Evolutionary conservation across 2,797 vertebrate genomes (phyloP).

Genomic region (Chelon auratus): DNA sequence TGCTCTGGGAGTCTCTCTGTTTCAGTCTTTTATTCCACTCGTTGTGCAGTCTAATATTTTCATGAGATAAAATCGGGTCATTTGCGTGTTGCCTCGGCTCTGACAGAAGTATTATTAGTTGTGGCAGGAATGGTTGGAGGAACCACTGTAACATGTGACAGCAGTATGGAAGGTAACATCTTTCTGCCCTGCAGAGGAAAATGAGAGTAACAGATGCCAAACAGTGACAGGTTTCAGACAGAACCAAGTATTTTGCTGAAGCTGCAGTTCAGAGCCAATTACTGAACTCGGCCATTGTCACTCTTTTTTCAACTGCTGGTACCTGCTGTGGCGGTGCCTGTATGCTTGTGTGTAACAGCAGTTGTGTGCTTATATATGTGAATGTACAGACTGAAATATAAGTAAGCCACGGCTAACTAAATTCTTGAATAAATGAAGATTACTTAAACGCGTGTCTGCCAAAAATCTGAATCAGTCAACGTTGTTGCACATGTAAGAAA

Average conservation of each 20-base stretch:
- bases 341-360: neutral
- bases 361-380: constrained; percentile 17
- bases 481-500: neutral
- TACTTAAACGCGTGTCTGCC: neutral
- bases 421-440: neutral
- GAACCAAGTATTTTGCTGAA: constrained; percentile 71
- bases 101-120: constrained; percentile 70
- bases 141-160: constrained; percentile 60
- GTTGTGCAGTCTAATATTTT: constrained; percentile 37
- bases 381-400: constrained; percentile 5
- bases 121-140: constrained; percentile 38
- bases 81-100: constrained; percentile 37
- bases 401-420: neutral
- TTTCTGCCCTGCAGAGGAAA: constrained; percentile 56
- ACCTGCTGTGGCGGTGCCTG: constrained; percentile 9
- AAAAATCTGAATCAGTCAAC: constrained; percentile 19
- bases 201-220: constrained; percentile 63
- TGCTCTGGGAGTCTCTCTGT: constrained; percentile 14
- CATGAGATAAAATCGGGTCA: constrained; percentile 40
- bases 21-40: constrained; percentile 19
- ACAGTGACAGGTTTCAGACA: constrained; percentile 67
- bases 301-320: constrained; percentile 43
- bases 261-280: constrained; percentile 78
- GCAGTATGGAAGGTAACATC: constrained; percentile 32
- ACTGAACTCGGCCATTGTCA: constrained; percentile 70